phyloP scores from a whole-genome alignment of 1,140 invertebrate genomes.

The Anthonomus grandis region DNA sequence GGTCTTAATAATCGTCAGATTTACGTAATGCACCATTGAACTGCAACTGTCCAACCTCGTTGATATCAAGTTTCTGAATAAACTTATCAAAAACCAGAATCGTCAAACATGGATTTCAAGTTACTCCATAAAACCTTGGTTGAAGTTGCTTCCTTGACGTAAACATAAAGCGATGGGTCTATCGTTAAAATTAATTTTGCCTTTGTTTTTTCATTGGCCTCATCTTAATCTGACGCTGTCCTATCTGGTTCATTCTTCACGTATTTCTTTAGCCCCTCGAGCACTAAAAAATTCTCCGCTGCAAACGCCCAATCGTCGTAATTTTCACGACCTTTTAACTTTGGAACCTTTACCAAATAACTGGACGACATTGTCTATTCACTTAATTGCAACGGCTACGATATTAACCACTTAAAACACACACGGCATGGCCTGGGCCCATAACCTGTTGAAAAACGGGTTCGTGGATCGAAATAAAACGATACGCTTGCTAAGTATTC shows the following conservation, averaged over 20 bases:
- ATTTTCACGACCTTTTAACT: too few relatives aligned
- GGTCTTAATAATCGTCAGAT: slow-evolving; percentile 29
- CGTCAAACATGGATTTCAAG: slow-evolving; percentile 30
- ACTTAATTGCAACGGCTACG: not conserved
- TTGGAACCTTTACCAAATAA: too few relatives aligned
- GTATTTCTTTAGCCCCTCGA: slow-evolving; percentile 25
- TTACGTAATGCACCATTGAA: slow-evolving; percentile 30
- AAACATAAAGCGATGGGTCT: slow-evolving; percentile 39
- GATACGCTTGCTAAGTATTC: too few relatives aligned
- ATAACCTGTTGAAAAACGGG: too few relatives aligned
- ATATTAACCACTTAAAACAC: not conserved
- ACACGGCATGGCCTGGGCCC: not conserved
- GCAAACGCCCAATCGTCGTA: too few relatives aligned
- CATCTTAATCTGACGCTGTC: not conserved
- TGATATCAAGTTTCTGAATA: slow-evolving; percentile 29
- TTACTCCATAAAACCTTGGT: slow-evolving; percentile 38
- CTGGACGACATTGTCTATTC: not conserved
- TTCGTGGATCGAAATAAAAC: too few relatives aligned
- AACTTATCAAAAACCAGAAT: slow-evolving; percentile 23
- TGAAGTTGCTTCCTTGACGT: slow-evolving; percentile 37
- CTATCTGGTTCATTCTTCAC: slow-evolving; percentile 1
- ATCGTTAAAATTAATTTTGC: slow-evolving; percentile 36
- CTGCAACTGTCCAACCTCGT: slow-evolving; percentile 23
- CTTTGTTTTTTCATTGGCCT: not conserved
- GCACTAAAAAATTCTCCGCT: slow-evolving; percentile 24